Base-by-base conservation (phyloP, 2,113 vertebrate genomes). In the Stomatorhinus ivindoensis region DNA sequence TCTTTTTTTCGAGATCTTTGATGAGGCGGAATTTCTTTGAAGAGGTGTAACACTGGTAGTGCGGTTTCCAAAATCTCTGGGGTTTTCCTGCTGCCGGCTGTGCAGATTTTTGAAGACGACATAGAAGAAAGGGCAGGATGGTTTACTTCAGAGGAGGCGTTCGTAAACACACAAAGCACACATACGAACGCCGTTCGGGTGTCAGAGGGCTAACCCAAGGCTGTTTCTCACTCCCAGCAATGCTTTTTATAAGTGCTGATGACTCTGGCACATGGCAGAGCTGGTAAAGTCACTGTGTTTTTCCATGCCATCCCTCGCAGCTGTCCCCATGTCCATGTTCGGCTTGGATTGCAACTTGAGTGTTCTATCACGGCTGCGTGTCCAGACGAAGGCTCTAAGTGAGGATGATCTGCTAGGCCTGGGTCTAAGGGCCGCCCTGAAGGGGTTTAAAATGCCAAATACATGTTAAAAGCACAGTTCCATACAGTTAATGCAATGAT, bases 161-260 rank as follows among this genome's bases (percentile, higher is more conserved):
- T 47, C 35, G 39, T 31, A 65, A 31, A 87, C 48, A 89, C 90
- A 88, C 85, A 89, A 82, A 91, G 89, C 89, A 92, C 89, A 93
- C 91, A 91, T 39, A 31, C 17, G 27, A 35, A 89, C 9, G n/a
- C 39, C 53, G 24, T 21, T 47, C 42, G 19, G 82, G 39, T n/a
- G 44, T n/a, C 42, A 24, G 44, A 7, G 21, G 82, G 39, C 82
- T 7, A 11, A 24, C 21, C 39, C 44, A 84, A 84, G 21, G 24
- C 24, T 44, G 39, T 46, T 46, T 17, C 19, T 84, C 82, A 84
- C 24, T 47, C 35, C 31, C 11, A 7, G 73, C 31, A 1, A 42
- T 80, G 73, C 73, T 19, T 80, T 80, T 80, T 80, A 42, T 19
- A n/a, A 80, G 73, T 80, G 1, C 73, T 42, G 35, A 80, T 19